Base-by-base conservation (phyloP, 2,113 vertebrate species). In the Orcinus orca region DNA sequence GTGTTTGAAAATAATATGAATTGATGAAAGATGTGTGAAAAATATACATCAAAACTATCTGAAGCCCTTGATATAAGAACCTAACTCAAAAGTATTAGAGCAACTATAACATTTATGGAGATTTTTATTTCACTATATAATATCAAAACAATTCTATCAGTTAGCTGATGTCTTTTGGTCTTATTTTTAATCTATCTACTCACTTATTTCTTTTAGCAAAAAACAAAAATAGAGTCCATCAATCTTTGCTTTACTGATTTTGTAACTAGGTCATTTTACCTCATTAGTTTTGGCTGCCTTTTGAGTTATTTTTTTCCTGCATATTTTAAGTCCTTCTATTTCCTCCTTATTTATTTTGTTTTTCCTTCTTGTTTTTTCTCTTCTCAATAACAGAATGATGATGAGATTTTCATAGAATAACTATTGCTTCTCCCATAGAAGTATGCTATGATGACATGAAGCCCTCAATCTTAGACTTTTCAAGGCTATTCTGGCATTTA, bases 221-320 rank as follows among this genome's bases (percentile, higher is more conserved):
- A 60, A 82, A 36, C 18, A 73, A 55, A 97, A 92, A 67, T 9
- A 53, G 5, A 2, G 15, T 21, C 18, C 8, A 96, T 87, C 90
- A 96, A 67, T 84, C 41, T 96, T 95, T 95, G 20, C n/a, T 97
- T 80, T 88, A 26, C 47, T 96, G 60, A 81, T 62, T 96, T 88
- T 93, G 4, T 89, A 94, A 93, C 2, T 36, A 97, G 68, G 38
- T 47, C 50, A 90, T 87, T 95, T 96, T 89, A 95, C 14, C 55
- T 90, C 87, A 87, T 90, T 96, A 92, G n/a, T n/a, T 82, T 97
- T 90, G 53, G 31, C 6, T 97, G 67, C 14, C 3, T 50, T 82
- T 82, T 84, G 33, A 73, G 29, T 68, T 77, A 55, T 53, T 88
- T 65, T 83, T 80, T 94, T 26, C 68, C 63, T 89, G 65, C 36